phyloP scores from a whole-genome alignment of 1,140 invertebrate species.

The Olivierus martensii region DNA sequence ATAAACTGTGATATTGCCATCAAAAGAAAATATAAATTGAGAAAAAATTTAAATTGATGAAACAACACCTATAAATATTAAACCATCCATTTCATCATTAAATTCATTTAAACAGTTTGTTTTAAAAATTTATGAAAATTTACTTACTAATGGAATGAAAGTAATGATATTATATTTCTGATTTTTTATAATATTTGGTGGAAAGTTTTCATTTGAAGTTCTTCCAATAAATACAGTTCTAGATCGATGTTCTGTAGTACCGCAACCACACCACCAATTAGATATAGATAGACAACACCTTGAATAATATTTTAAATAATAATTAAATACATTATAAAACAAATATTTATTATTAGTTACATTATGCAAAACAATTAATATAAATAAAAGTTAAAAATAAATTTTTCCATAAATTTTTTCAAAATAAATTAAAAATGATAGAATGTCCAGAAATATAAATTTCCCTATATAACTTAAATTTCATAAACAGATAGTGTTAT shows the following conservation, averaged over 20 bases:
- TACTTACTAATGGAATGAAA: conserved; percentile 83
- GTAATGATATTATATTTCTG: conserved; percentile 98
- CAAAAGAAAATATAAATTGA: conserved; percentile 95
- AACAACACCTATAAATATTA: conserved; percentile 62
- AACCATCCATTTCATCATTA: conserved; percentile 9
- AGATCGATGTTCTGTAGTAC: conserved; percentile 32
- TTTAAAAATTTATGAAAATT: neutral
- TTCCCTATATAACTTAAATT: too few relatives aligned
- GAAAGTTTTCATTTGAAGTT: conserved; percentile 47
- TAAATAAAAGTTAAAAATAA: too few relatives aligned
- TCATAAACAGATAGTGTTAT: too few relatives aligned
- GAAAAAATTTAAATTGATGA: conserved; percentile 98
- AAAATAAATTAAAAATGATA: too few relatives aligned
- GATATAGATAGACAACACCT: too few relatives aligned
- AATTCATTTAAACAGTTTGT: neutral
- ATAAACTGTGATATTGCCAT: conserved; percentile 98
- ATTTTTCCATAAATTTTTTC: too few relatives aligned
- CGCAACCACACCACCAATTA: conserved; percentile 4
- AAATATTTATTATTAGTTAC: too few relatives aligned
- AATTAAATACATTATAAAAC: too few relatives aligned
- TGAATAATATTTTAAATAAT: too few relatives aligned
- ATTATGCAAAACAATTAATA: too few relatives aligned
- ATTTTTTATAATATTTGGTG: conserved; percentile 93
- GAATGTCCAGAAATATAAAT: too few relatives aligned
- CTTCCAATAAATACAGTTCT: conserved; percentile 37